Conservation (phyloP, 2,888 invertebrate species). For the Ischnura elegans region DNA sequence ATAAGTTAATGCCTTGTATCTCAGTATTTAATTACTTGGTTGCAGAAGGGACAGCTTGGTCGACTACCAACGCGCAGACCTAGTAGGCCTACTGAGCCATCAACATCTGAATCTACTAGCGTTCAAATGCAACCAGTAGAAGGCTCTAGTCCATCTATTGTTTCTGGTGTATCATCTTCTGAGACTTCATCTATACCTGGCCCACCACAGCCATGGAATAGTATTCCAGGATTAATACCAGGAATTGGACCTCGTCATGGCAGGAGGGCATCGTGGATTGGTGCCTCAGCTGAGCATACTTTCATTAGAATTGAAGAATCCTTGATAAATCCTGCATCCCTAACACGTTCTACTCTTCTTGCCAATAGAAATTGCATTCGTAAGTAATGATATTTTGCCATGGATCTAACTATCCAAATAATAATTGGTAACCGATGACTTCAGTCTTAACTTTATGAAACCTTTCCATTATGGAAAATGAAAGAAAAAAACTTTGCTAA, state of each 20-base stretch:
- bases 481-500: no score
- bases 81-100: conserved; percentile 8
- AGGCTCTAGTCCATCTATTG: background rate
- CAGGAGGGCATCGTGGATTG: conserved; percentile 94
- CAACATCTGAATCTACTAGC: conserved; percentile 33
- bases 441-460: no score
- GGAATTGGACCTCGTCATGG: conserved; percentile 92
- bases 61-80: conserved; percentile 76
- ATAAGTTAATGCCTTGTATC: no score
- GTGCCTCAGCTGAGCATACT: conserved; percentile 97
- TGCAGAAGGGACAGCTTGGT: conserved; percentile 84
- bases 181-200: conserved; percentile 11
- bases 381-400: conserved; percentile 77
- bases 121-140: conserved; percentile 32
- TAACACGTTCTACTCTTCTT: conserved; percentile 92
- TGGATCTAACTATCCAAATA: background rate
- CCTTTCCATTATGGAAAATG: no score
- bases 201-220: conserved; percentile 81
- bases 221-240: conserved; percentile 87
- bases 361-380: conserved; percentile 92
- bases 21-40: background rate
- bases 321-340: conserved; percentile 93
- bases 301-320: conserved; percentile 95
- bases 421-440: no score
- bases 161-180: conserved; percentile 38